Conservation (phyloP, 2,113 vertebrate species). For the Chunga burmeisteri region DNA sequence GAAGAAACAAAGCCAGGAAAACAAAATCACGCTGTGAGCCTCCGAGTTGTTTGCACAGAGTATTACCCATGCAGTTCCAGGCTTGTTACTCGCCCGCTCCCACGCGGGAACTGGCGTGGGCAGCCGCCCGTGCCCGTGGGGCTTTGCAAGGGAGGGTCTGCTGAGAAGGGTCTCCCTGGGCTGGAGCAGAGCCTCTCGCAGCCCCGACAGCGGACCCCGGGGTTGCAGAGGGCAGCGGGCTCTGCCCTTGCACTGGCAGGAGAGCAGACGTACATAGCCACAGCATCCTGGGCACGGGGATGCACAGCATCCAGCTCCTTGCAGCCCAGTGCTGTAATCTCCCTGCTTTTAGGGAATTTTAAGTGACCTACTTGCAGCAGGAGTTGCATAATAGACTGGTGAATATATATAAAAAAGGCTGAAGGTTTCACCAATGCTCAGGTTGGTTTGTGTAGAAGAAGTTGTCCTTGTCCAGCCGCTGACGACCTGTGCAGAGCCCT, state of each 20-base stretch:
- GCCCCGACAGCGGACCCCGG: accelerated
- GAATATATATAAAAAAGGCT: background rate
- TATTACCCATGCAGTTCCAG: background rate
- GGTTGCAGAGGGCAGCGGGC: background rate
- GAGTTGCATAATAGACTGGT: conserved; percentile 33
- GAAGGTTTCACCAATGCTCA: background rate
- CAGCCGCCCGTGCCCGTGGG: accelerated
- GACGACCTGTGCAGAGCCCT: background rate
- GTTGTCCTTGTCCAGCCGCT: background rate
- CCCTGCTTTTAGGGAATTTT: conserved; percentile 45
- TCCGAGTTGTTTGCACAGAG: accelerated
- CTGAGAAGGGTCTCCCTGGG: background rate
- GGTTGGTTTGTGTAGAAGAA: background rate
- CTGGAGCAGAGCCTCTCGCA: background rate
- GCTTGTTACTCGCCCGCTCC: background rate
- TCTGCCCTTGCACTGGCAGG: background rate
- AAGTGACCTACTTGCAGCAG: conserved; percentile 63
- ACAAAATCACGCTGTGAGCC: background rate
- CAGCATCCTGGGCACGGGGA: accelerated
- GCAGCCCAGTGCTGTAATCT: background rate
- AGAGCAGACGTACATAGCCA: accelerated
- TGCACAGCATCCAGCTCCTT: background rate
- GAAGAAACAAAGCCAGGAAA: background rate
- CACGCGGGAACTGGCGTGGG: accelerated
- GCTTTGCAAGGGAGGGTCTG: background rate